Evolutionary conservation across 2,797 vertebrate genomes (phyloP).

Genomic region (Spondyliosoma cantharus): DNA sequence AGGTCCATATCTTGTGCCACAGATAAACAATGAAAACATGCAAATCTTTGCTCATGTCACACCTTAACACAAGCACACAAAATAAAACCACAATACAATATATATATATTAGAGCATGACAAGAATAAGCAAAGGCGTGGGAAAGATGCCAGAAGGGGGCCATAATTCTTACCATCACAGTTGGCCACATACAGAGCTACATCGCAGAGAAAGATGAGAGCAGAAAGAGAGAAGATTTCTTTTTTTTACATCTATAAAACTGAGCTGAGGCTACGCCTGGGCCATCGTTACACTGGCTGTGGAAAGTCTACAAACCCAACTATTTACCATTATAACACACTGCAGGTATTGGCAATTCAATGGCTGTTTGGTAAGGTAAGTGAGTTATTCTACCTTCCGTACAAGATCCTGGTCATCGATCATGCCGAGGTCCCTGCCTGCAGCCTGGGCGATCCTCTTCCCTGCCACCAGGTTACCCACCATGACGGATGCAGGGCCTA

Average conservation of each 20-base stretch:
- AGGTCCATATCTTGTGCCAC: constrained; percentile 15
- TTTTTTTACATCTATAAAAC: constrained; percentile 41
- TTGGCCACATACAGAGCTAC: constrained; percentile 90
- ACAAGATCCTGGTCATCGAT: constrained; percentile 97
- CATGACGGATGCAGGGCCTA: constrained; percentile 98
- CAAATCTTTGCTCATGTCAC: constrained; percentile 36
- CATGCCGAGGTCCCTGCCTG: constrained; percentile 95
- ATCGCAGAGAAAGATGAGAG: constrained; percentile 75
- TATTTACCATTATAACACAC: constrained; percentile 9
- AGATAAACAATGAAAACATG: constrained; percentile 53
- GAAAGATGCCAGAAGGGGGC: constrained; percentile 45
- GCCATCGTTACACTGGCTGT: constrained; percentile 13
- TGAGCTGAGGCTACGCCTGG: constrained; percentile 27
- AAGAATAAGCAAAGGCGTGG: constrained; percentile 36
- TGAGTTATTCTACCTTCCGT: constrained; percentile 88
- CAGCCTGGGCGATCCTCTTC: constrained; percentile 96
- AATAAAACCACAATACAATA: constrained; percentile 57
- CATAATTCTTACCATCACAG: constrained; percentile 86
- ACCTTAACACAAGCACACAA: constrained; percentile 48
- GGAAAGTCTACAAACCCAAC: constrained; percentile 18
- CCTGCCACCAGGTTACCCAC: constrained; percentile 98
- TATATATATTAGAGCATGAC: constrained; percentile 22
- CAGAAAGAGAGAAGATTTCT: constrained; percentile 78
- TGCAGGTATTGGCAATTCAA: neutral
- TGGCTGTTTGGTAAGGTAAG: neutral